Percentiles rank a stretch among this genome's conserved stretches.
These are phyloP conservation scores for Ochropleura leucogaster DNA, from an alignment of 2,888 invertebrate genomes.

Conservation along the genomic window DNA sequence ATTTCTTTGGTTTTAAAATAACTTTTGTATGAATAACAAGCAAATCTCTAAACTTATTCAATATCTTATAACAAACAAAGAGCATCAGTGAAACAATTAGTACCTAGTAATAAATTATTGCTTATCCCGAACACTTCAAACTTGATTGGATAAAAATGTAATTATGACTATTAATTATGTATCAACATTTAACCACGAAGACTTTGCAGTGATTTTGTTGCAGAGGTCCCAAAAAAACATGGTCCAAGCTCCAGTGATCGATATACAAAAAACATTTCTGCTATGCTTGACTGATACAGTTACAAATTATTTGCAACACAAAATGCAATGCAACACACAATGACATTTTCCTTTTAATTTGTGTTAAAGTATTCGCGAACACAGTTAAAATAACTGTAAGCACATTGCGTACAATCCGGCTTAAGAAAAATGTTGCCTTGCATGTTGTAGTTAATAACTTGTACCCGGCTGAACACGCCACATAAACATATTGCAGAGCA, in stretches of 20 bases:
- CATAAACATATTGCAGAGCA: constrained; percentile 36
- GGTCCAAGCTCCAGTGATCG: constrained; percentile 22
- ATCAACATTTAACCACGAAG: constrained; percentile 49
- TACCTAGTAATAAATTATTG: constrained; percentile 8
- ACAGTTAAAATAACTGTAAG: not conserved
- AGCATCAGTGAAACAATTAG: not conserved
- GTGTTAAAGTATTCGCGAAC: not conserved
- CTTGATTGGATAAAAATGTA: constrained; percentile 17
- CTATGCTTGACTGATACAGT: constrained; percentile 9
- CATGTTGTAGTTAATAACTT: not conserved
- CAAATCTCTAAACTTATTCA: constrained; percentile 8
- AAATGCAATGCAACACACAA: not conserved
- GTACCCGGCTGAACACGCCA: constrained; percentile 5
- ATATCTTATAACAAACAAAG: not conserved
- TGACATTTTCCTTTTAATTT: not conserved
- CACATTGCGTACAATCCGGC: not conserved
- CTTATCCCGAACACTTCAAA: constrained; percentile 11
- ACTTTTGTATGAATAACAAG: not conserved
- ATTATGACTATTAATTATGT: constrained; percentile 15
- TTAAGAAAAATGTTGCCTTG: not conserved
- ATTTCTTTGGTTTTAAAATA: constrained; percentile 23
- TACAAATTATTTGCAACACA: not conserved
- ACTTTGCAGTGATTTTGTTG: constrained; percentile 59
- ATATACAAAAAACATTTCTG: constrained; percentile 13
- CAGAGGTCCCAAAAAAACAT: constrained; percentile 40